phyloP scores from a whole-genome alignment of 2,888 invertebrate species.

The Hydriomena furcata region DNA sequence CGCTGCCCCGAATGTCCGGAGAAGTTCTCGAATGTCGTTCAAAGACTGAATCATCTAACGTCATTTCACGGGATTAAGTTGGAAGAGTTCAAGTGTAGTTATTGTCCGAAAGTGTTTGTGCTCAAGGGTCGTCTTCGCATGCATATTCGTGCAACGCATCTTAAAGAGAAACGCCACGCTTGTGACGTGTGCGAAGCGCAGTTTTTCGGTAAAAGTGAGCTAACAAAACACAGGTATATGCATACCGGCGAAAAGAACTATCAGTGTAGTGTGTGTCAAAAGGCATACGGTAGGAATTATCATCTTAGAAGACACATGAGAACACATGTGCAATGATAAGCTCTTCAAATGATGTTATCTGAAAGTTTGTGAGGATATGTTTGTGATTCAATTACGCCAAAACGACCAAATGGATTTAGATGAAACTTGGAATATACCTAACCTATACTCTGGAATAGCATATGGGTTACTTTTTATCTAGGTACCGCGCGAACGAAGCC shows the following conservation, averaged over 20 bases:
- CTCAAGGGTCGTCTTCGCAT: conserved; percentile 57
- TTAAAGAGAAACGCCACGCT: conserved; percentile 24
- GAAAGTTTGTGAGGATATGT: no score
- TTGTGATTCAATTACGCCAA: no score
- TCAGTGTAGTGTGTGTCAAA: conserved; percentile 56
- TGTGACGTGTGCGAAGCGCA: conserved; percentile 13
- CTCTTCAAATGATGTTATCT: no score
- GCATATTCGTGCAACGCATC: conserved; percentile 47
- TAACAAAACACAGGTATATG: conserved; percentile 42
- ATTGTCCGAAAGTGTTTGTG: conserved; percentile 66
- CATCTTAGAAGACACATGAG: conserved; percentile 19
- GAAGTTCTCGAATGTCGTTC: conserved; percentile 69
- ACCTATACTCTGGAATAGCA: no score
- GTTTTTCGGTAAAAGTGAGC: conserved; percentile 13
- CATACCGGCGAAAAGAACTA: conserved; percentile 57
- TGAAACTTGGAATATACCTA: no score
- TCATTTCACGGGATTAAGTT: conserved; percentile 64
- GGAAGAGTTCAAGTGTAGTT: conserved; percentile 69
- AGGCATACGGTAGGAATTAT: conserved; percentile 39
- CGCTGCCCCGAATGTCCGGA: conserved; percentile 71
- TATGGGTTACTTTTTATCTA: no score
- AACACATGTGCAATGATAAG: conserved; percentile 13
- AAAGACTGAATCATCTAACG: conserved; percentile 69
- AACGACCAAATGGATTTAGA: no score
- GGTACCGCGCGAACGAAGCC: no score